Percentiles rank a stretch among this genome's conserved stretches.
Conservation (phyloP, 2,888 invertebrate species). For the Anthophora plumipes region DNA sequence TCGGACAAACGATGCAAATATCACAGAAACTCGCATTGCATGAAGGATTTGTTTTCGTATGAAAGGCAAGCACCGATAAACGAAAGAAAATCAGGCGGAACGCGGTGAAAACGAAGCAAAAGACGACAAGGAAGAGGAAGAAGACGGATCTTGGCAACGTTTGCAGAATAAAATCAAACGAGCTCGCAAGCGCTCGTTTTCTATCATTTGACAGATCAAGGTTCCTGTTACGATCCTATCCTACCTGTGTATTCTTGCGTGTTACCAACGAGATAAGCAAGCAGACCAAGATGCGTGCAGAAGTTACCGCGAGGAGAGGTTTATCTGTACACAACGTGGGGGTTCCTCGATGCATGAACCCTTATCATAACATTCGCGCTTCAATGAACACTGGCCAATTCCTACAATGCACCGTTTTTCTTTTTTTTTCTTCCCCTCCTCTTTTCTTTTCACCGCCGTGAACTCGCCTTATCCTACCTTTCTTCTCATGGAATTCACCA, state of each 20-base stretch:
- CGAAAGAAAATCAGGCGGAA: neutral
- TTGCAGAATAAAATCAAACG: slow-evolving; percentile 51
- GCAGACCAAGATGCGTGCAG: slow-evolving; percentile 55
- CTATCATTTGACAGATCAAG: slow-evolving; percentile 65
- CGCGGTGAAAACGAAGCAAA: neutral
- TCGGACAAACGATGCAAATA: too few relatives aligned
- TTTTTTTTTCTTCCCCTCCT: too few relatives aligned
- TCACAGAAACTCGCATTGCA: too few relatives aligned
- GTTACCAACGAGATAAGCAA: slow-evolving; percentile 52
- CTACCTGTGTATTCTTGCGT: slow-evolving; percentile 51
- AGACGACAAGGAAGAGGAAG: slow-evolving; percentile 10
- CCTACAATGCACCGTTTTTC: slow-evolving; percentile 8
- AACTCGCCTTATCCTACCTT: neutral
- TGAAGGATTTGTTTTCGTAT: neutral
- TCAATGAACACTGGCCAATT: slow-evolving; percentile 65
- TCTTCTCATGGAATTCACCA: neutral
- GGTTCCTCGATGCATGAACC: slow-evolving; percentile 58
- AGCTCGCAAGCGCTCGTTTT: slow-evolving; percentile 61
- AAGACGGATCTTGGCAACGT: slow-evolving; percentile 31
- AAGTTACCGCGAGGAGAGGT: slow-evolving; percentile 59
- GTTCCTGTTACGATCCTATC: slow-evolving; percentile 64
- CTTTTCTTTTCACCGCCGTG: slow-evolving; percentile 13
- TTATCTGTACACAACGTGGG: slow-evolving; percentile 64
- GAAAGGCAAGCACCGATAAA: neutral
- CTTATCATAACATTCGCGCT: slow-evolving; percentile 75